Conservation (phyloP, 2,888 invertebrate genomes). For the Ethmia dodecea region DNA sequence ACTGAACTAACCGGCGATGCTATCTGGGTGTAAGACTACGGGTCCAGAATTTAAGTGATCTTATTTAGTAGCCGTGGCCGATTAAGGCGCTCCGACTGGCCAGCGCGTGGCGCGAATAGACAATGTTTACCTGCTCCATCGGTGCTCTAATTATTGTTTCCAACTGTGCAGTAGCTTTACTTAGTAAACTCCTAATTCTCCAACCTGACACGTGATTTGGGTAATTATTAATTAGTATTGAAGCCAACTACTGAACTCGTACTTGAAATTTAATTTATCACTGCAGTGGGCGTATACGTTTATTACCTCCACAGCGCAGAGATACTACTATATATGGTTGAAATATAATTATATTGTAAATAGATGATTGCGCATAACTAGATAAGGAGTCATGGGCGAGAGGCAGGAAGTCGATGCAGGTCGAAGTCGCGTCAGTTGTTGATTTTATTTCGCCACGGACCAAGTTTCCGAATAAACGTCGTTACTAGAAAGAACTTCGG, state of each 20-base stretch:
- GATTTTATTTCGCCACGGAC: constrained; percentile 44
- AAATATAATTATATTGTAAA: no score
- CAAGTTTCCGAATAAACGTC: constrained; percentile 41
- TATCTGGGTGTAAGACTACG: constrained; percentile 62
- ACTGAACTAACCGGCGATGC: constrained; percentile 55
- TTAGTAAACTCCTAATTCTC: no score
- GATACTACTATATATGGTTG: no score
- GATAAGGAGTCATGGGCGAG: not conserved
- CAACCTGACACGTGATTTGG: no score
- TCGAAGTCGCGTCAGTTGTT: constrained; percentile 18
- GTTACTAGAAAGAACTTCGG: constrained; percentile 37
- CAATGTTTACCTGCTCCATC: constrained; percentile 51
- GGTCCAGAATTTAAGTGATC: constrained; percentile 70
- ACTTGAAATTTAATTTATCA: no score
- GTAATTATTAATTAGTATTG: no score
- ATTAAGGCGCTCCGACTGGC: constrained; percentile 46
- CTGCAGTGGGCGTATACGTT: no score
- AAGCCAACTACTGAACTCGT: no score
- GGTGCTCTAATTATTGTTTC: constrained; percentile 61
- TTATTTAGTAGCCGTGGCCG: constrained; percentile 59
- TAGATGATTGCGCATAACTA: not conserved
- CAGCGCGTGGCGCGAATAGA: constrained; percentile 56
- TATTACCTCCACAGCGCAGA: no score
- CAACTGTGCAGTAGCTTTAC: no score
- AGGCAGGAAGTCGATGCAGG: constrained; percentile 6